Evolutionary conservation across 2,113 vertebrate genomes (phyloP).

Genomic region (Paramisgurnus dabryanus): DNA sequence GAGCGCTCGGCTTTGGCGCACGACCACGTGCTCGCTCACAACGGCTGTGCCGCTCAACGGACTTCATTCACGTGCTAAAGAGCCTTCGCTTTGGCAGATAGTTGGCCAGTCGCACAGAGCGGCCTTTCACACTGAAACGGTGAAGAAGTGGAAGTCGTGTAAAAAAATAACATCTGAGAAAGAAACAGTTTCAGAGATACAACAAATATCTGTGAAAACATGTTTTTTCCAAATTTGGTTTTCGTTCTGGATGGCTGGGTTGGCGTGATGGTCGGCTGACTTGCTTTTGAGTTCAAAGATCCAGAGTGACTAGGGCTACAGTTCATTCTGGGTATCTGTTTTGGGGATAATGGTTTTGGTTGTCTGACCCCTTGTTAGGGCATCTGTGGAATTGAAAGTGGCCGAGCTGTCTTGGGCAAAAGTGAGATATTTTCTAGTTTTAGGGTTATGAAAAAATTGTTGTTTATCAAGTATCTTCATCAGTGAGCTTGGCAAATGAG

Average conservation of each 20-base stretch:
- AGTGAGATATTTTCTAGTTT: not conserved
- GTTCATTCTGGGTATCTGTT: constrained; percentile 24
- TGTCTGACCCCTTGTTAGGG: constrained; percentile 23
- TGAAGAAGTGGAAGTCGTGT: constrained; percentile 71
- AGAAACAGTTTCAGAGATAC: constrained; percentile 57
- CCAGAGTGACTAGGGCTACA: constrained; percentile 3
- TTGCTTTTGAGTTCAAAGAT: not conserved
- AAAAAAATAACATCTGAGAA: constrained; percentile 57
- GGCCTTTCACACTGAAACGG: constrained; percentile 77
- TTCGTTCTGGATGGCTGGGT: not conserved
- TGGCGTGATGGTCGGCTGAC: too few species aligned
- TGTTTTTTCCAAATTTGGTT: too few species aligned
- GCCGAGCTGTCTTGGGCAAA: not conserved
- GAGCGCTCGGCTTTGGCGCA: constrained; percentile 81
- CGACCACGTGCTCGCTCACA: constrained; percentile 74
- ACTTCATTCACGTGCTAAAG: constrained; percentile 81
- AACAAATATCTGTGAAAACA: constrained; percentile 64
- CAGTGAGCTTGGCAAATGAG: too few species aligned
- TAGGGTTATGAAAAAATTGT: too few species aligned
- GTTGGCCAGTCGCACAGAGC: constrained; percentile 81
- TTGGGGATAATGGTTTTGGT: constrained; percentile 7
- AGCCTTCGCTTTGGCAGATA: constrained; percentile 82
- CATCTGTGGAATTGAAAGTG: not conserved
- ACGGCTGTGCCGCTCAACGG: constrained; percentile 70
- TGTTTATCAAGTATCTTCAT: too few species aligned